phyloP scores from a whole-genome alignment of 2,797 vertebrate species.

The Sarcophilus harrisii region DNA sequence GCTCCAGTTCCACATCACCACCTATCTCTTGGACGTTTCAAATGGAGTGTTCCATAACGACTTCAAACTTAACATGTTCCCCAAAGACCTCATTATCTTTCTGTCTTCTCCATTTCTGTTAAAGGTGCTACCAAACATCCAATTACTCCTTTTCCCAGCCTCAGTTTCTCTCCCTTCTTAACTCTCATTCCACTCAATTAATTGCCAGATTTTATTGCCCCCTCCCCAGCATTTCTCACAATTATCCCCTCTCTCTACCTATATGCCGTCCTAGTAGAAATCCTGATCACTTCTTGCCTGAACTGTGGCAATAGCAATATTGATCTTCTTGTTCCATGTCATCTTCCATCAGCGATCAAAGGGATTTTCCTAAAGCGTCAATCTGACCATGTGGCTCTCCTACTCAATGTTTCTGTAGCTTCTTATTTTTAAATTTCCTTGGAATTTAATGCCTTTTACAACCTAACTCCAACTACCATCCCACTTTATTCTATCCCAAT shows the following conservation, averaged over 20 bases:
- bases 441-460: neutral
- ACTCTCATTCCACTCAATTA: neutral
- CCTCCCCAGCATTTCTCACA: neutral
- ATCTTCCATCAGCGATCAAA: neutral
- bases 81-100: neutral
- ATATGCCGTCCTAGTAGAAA: neutral
- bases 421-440: neutral
- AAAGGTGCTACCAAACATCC: neutral
- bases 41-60: neutral
- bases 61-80: neutral
- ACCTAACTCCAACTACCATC: neutral
- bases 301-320: neutral
- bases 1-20: neutral
- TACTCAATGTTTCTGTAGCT: neutral
- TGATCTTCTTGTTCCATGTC: neutral
- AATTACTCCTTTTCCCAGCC: neutral
- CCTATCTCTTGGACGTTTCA: neutral
- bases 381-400: neutral
- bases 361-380: neutral
- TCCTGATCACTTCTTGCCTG: neutral
- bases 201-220: neutral
- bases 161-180: neutral
- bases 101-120: neutral
- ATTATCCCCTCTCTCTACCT: neutral
- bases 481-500: neutral